phyloP scores from a whole-genome alignment of 2,113 vertebrate genomes.

The Nycticorax nycticorax region DNA sequence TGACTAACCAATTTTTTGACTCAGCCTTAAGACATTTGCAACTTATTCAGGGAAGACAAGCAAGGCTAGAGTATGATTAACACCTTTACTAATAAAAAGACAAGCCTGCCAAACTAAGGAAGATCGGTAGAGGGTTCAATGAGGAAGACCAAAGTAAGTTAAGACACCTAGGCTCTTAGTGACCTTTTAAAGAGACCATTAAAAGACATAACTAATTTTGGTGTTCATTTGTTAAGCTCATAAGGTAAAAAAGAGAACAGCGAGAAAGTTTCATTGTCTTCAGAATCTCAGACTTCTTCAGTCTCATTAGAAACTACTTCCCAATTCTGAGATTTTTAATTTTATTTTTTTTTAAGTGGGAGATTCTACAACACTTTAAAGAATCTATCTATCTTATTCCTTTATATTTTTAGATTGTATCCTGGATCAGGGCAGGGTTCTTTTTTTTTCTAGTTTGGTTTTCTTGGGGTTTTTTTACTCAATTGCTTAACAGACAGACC shows the following conservation, averaged over 20 bases:
- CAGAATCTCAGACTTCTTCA: neutral
- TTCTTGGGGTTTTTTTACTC: neutral
- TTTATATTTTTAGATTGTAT: neutral
- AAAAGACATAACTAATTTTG: neutral
- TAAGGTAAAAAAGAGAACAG: neutral
- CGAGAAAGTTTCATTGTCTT: neutral
- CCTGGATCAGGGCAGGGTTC: neutral
- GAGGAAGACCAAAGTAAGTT: neutral
- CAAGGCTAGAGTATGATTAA: neutral
- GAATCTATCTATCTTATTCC: neutral
- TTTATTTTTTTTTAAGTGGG: neutral
- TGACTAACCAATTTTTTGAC: neutral
- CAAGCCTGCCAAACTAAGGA: neutral
- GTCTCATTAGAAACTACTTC: neutral
- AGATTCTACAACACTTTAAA: neutral
- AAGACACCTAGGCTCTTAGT: neutral
- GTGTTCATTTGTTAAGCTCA: neutral
- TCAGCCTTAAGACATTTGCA: neutral
- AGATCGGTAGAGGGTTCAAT: neutral
- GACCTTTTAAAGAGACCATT: neutral
- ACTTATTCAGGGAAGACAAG: neutral
- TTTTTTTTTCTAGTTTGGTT: neutral
- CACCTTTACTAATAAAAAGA: neutral
- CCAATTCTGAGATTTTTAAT: neutral
- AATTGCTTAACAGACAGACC: neutral